Percentiles rank a stretch among this genome's conserved stretches.
Evolutionary conservation across 2,113 vertebrate genomes (phyloP).

Genomic region (Lichenostomus cassidix): DNA sequence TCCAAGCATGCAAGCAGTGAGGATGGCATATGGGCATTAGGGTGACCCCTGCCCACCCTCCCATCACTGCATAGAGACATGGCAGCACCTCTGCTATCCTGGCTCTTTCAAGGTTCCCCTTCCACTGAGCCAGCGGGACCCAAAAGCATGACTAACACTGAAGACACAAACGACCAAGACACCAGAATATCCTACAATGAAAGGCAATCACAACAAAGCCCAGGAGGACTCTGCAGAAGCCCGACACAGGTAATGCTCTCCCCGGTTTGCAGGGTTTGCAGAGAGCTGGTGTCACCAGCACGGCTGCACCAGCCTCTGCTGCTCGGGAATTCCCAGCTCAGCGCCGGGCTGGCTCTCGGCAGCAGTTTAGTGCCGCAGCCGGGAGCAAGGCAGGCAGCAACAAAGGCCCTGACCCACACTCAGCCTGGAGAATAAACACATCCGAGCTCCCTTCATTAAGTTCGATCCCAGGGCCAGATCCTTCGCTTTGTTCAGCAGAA

Average conservation of each 20-base stretch:
- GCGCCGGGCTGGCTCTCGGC: neutral
- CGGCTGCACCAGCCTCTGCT: neutral
- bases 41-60: neutral
- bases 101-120: neutral
- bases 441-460: neutral
- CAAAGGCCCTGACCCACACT: neutral
- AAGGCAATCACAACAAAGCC: neutral
- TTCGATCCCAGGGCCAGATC: neutral
- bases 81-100: neutral
- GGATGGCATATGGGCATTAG: rapidly evolving
- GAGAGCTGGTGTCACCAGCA: neutral
- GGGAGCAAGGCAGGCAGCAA: neutral
- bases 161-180: neutral
- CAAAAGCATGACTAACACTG: rapidly evolving
- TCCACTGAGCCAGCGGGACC: neutral
- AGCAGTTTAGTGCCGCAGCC: neutral
- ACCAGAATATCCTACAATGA: neutral
- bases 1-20: neutral
- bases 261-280: neutral
- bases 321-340: neutral
- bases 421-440: neutral
- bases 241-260: rapidly evolving
- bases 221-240: neutral
- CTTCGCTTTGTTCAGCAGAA: neutral
- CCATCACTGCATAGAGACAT: rapidly evolving